Percentiles rank a stretch among this genome's conserved stretches.
Conservation (phyloP, 2,113 vertebrate species). For the Amia ocellicauda region DNA sequence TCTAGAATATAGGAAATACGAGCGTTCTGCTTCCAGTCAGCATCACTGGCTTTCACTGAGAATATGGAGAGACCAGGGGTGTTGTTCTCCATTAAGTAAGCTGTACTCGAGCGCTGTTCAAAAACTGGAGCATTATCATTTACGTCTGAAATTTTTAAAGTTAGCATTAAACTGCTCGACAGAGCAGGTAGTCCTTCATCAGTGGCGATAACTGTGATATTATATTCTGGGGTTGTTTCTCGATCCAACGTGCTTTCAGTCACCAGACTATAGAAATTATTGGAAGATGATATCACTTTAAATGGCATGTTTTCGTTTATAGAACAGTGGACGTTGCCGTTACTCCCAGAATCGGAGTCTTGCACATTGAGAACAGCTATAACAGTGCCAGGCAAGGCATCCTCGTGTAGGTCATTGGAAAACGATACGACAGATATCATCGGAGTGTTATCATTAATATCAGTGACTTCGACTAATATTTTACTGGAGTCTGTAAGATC, state of each 20-base stretch:
- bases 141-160: neutral
- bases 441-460: constrained; percentile 51
- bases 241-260: constrained; percentile 38
- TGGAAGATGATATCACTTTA: constrained; percentile 37
- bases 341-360: constrained; percentile 46
- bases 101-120: constrained; percentile 8
- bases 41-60: constrained; percentile 22
- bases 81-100: constrained; percentile 24
- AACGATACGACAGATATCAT: constrained; percentile 45
- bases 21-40: constrained; percentile 19
- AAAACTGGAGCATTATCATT: constrained; percentile 25
- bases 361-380: constrained; percentile 47
- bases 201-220: constrained; percentile 5
- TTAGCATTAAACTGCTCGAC: neutral
- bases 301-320: constrained; percentile 40
- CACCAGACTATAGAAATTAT: constrained; percentile 44
- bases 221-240: constrained; percentile 29
- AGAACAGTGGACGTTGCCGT: constrained; percentile 38
- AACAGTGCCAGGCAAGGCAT: constrained; percentile 32
- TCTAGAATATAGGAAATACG: constrained; percentile 18
- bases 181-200: constrained; percentile 10
- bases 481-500: constrained; percentile 20
- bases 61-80: constrained; percentile 23
- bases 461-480: constrained; percentile 42
- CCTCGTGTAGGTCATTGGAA: constrained; percentile 34